A percentile compares a stretch with the other conserved stretches of the same genome.
Evolutionary conservation across 1,140 invertebrate species (phyloP).

Genomic region (Triops longicaudatus): DNA sequence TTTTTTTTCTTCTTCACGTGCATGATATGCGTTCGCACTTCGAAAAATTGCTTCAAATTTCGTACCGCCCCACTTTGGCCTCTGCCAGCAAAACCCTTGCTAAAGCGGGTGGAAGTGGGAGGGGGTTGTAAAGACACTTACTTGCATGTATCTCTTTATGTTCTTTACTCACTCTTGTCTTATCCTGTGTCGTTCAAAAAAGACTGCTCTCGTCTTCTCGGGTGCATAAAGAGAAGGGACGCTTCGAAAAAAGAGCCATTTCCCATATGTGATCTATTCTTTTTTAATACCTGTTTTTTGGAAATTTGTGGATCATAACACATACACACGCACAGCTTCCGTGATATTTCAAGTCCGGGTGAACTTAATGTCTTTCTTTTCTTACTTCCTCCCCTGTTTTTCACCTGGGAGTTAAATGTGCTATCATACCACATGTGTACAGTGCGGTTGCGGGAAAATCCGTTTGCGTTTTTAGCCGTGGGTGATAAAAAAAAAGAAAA

Average conservation of each 20-base stretch:
- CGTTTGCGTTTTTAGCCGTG: not conserved
- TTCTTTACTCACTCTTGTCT: not conserved
- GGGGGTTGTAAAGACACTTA: not conserved
- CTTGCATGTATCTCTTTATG: not conserved
- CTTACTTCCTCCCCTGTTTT: not conserved
- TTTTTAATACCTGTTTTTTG: not conserved
- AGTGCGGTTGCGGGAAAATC: constrained; percentile 1
- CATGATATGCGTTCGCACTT: not conserved
- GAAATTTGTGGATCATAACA: not conserved
- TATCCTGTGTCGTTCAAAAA: too few species aligned
- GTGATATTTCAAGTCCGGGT: not conserved
- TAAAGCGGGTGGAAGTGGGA: too few species aligned
- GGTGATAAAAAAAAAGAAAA: constrained; percentile 4
- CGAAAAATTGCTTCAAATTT: not conserved
- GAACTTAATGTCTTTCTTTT: constrained; percentile 13
- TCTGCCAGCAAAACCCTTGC: too few species aligned
- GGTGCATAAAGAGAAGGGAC: too few species aligned
- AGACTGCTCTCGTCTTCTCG: too few species aligned
- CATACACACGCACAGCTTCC: not conserved
- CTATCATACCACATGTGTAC: not conserved
- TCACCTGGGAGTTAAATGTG: not conserved
- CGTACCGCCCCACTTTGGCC: too few species aligned
- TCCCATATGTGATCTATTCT: not conserved
- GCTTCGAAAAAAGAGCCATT: not conserved
- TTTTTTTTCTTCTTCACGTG: not conserved